Evolutionary conservation across 2,797 vertebrate species (phyloP), one percentile per base, ranked within the genome.

Genomic region (Delichon dasypus): DNA sequence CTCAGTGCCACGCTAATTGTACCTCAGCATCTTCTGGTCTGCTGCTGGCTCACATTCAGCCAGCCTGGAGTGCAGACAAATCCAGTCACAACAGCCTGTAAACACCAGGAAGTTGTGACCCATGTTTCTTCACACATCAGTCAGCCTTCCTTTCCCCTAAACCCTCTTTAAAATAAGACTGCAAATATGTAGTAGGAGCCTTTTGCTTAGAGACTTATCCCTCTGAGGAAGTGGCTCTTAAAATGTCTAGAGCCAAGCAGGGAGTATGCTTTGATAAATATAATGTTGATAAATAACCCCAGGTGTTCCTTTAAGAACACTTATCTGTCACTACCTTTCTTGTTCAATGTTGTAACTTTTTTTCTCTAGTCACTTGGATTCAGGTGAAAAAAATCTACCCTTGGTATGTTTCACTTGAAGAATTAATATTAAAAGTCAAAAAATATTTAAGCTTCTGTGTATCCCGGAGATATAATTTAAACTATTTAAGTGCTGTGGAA

Each of bases 1-100:
- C 82, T 84, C 93, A 68, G 94, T 78, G 93, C 76, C 91, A 88
- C 2, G 7, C 68, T 96, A 95, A 92, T 94, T 94, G 94, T 30
- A 62, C 82, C 62, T 91, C 54, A 2, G 89, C 72, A 92, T 92
- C 87, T 89, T 94, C 84, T 94, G 76, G 16, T 65, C 89, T 77
- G 58, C 50, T 77, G 65, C 76, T 91, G 95, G 82, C 88, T 81
- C 54, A 8, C 20, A 16, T 72, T 72, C 88, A 92, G 87, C 26
- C 71, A 87, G 53, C 64, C 78, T 87, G 78, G 51, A 85, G 67
- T 18, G 71, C 78, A 79, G 74, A 53, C 55, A 89, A 93, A 89
- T 77, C 71, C 57, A 42, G 64, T 30, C 6, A 1, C 1, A 34
- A 60, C 75, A 57, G 68, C 34, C 68, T 88, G 50, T 80, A 88